Conservation (phyloP, 2,797 vertebrate species). For the Sparidentex hasta region DNA sequence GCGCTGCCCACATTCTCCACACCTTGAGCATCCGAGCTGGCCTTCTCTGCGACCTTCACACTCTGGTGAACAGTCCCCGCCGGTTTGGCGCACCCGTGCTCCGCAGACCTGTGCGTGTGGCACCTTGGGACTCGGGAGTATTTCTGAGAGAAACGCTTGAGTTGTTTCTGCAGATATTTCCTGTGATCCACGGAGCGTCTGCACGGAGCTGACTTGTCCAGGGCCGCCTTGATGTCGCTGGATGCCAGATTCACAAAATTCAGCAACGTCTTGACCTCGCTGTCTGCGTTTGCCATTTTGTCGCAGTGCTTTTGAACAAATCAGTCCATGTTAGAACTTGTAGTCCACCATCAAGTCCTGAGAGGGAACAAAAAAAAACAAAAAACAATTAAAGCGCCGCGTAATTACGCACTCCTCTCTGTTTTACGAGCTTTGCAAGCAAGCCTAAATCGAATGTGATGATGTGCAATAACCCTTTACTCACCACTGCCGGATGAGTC, state of each 20-base stretch:
- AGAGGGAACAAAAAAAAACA: slow-evolving; percentile 14
- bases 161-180: slow-evolving; percentile 98
- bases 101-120: slow-evolving; percentile 83
- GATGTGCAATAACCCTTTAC: slow-evolving; percentile 43
- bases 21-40: slow-evolving; percentile 38
- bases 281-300: slow-evolving; percentile 94
- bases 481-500: slow-evolving; percentile 66
- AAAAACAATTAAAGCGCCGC: slow-evolving; percentile 6
- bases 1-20: slow-evolving; percentile 60
- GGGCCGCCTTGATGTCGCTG: slow-evolving; percentile 97
- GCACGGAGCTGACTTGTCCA: slow-evolving; percentile 98
- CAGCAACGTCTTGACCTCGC: slow-evolving; percentile 96
- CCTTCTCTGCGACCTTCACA: slow-evolving; percentile 72
- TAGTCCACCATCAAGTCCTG: slow-evolving; percentile 58
- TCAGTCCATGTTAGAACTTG: slow-evolving; percentile 72
- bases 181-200: slow-evolving; percentile 97
- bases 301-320: slow-evolving; percentile 3
- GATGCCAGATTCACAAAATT: slow-evolving; percentile 99
- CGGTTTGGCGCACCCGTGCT: slow-evolving; percentile 79
- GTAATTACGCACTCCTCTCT: slow-evolving; percentile 27
- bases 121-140: slow-evolving; percentile 92
- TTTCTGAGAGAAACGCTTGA: slow-evolving; percentile 97
- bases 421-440: background rate
- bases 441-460: background rate
- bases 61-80: slow-evolving; percentile 56